Conservation (phyloP, 1,140 invertebrate species). For the Cyclargus thomasi region DNA sequence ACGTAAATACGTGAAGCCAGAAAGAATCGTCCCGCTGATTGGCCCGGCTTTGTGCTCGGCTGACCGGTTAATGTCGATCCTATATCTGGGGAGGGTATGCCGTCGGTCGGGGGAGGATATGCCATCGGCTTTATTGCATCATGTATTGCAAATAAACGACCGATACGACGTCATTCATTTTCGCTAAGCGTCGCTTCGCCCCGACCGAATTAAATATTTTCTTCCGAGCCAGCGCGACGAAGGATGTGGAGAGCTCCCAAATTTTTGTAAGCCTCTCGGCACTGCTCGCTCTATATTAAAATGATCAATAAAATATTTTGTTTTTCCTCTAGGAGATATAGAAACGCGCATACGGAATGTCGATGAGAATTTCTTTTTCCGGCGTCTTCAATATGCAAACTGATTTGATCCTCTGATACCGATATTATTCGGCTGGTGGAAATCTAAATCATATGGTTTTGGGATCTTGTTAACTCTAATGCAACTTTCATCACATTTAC, state of each 20-base stretch:
- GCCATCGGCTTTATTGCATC: constrained; percentile 45
- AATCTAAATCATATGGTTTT: background rate
- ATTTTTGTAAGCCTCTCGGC: background rate
- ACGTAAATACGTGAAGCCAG: constrained; percentile 65
- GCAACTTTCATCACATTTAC: background rate
- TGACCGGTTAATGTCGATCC: constrained; percentile 63
- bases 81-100: constrained; percentile 40
- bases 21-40: constrained; percentile 65
- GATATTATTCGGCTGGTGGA: background rate
- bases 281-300: background rate
- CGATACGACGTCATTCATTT: constrained; percentile 8
- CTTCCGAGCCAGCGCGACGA: background rate
- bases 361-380: constrained; percentile 1
- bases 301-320: background rate
- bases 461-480: background rate
- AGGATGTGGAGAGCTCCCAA: background rate
- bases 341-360: background rate
- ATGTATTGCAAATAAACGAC: constrained; percentile 22
- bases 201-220: background rate
- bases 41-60: constrained; percentile 56
- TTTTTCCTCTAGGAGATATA: background rate
- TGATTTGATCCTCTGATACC: background rate
- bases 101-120: too few relatives aligned
- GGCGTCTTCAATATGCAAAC: background rate
- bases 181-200: background rate